Evolutionary conservation across 2,113 vertebrate species (phyloP).

Genomic region (Hydrolagus affinis): DNA sequence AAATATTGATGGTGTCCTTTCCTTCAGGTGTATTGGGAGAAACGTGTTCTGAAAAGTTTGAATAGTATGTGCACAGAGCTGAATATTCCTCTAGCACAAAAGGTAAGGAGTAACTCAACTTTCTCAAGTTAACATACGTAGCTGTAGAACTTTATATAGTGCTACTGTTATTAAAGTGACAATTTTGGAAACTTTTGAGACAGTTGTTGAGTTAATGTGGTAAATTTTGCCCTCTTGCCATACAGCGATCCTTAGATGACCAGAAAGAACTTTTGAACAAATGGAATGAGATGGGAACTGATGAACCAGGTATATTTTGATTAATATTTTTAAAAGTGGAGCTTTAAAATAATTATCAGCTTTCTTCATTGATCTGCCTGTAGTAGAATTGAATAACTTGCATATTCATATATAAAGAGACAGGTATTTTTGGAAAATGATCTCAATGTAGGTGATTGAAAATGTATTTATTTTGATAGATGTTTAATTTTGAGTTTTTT

Average conservation of each 20-base stretch:
- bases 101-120: constrained; percentile 54
- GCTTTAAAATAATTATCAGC: too few species aligned
- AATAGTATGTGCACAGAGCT: constrained; percentile 96
- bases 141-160: constrained; percentile 8
- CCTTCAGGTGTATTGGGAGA: constrained; percentile 87
- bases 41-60: constrained; percentile 87
- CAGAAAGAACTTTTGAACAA: constrained; percentile 89
- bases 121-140: constrained; percentile 37
- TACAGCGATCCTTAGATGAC: constrained; percentile 72
- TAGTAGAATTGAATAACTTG: background rate
- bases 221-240: constrained; percentile 3
- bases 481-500: too few species aligned
- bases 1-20: background rate
- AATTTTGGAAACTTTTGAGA: background rate
- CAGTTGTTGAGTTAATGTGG: background rate
- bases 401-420: background rate
- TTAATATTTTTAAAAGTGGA: constrained; percentile 24
- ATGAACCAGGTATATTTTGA: constrained; percentile 76
- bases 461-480: too few species aligned
- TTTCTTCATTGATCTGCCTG: background rate
- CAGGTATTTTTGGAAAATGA: background rate
- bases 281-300: constrained; percentile 98
- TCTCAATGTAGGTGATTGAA: too few species aligned
- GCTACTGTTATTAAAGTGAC: background rate
- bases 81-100: constrained; percentile 77